Base-by-base conservation (phyloP, 2,888 invertebrate genomes). In the Elysia crispata region DNA sequence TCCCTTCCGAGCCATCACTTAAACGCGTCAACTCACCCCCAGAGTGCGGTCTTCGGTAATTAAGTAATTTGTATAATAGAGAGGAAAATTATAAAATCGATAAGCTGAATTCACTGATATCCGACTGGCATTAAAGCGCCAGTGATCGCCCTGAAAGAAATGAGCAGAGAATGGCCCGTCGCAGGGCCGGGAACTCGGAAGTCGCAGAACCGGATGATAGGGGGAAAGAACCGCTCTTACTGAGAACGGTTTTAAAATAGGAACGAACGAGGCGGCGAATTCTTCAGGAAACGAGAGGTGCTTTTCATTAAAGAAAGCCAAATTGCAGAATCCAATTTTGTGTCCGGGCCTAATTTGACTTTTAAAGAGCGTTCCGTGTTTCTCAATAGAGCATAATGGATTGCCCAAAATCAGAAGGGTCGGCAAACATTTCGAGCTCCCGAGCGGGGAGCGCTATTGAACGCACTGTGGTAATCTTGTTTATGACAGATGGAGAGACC, bases 61-160 rank as follows among this genome's bases (percentile, higher is more conserved):
- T 83, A 85, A 85, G 83, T 83, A 82, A 85, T 85, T 85, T 85
- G 85, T 85, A 83, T 82, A 83, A 85, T 85, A 85, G 85, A 85
- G 83, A 83, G 80, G 83, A 83, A 83, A 85, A 85, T 85, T 83
- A 83, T 83, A 84, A 83, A 84, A 84, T 84, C 84, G 82, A 84
- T 84, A 78, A 73, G 69, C 79, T 78, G 80, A 82, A 82, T 81
- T 83, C 81, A 79, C 75, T 82, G 83, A 82, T 77, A 81, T 78
- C 81, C 78, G 81, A 57, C 77, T 11, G 66, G 64, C 72, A 57
- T 76, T 78, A 77, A 73, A 77, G 60, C 81, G 54, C 54, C 13
- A 49, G 77, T 66, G 50, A 74, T 72, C 74, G 49, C 69, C 73
- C 60, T 66, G 72, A 74, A 50, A 73, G 60, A 77, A 72, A 73